Conservation (phyloP, 2,797 vertebrate genomes). For the Eulemur rubriventer region DNA sequence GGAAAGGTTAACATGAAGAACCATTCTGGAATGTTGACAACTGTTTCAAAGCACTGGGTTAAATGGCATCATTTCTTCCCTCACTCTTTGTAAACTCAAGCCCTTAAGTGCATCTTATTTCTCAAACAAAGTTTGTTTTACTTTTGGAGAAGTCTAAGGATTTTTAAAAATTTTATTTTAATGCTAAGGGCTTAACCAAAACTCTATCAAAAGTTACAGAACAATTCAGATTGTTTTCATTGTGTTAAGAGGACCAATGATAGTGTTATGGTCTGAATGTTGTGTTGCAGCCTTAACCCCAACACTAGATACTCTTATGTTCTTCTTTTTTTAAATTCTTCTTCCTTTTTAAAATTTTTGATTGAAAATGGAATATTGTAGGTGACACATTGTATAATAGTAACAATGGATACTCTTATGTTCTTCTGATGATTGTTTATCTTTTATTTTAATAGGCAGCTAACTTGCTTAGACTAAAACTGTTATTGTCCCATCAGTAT, state of each 20-base stretch:
- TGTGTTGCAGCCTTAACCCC: neutral
- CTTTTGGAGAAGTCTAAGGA: neutral
- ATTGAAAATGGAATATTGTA: neutral
- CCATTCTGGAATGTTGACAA: neutral
- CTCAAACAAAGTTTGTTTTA: neutral
- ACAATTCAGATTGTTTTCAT: neutral
- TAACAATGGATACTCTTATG: neutral
- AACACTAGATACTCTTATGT: too few species aligned
- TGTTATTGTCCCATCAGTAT: neutral
- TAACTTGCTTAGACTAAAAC: neutral
- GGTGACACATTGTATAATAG: neutral
- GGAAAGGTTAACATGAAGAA: neutral
- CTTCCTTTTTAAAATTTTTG: neutral
- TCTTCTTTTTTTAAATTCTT: neutral
- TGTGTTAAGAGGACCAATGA: neutral
- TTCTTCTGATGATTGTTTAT: neutral
- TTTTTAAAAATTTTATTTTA: neutral
- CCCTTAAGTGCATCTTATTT: neutral
- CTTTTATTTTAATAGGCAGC: neutral
- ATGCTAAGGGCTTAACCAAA: neutral
- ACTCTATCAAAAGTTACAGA: neutral
- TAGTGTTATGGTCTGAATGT: neutral
- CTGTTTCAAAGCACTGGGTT: neutral
- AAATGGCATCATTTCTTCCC: neutral
- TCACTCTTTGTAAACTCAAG: neutral